A percentile compares a stretch with the other conserved stretches of the same genome.
Evolutionary conservation across 2,888 invertebrate genomes (phyloP).

Genomic region (Nesidiocoris tenuis): DNA sequence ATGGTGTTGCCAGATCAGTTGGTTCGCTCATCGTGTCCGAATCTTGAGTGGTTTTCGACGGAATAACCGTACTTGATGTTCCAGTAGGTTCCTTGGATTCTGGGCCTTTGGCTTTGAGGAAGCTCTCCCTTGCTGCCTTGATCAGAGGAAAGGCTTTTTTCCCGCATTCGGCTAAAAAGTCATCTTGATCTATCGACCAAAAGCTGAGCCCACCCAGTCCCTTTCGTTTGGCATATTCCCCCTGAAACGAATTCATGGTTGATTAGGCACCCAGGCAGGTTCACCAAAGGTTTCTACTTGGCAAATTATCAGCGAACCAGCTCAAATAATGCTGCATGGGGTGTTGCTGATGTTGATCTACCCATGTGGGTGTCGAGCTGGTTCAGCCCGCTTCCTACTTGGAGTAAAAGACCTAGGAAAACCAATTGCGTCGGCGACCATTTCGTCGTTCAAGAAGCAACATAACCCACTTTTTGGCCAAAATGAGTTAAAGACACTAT

Average conservation of each 20-base stretch:
- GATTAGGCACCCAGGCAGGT: not conserved
- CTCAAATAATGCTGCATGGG: too few species aligned
- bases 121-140: conserved; percentile 29
- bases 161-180: conserved; percentile 30
- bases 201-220: conserved; percentile 39
- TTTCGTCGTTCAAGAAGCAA: not conserved
- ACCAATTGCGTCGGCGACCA: not conserved
- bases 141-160: conserved; percentile 26
- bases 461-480: too few species aligned
- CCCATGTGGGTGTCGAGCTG: too few species aligned
- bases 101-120: not conserved
- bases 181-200: conserved; percentile 41
- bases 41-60: not conserved
- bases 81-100: not conserved
- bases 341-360: too few species aligned
- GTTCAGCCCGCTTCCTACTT: too few species aligned
- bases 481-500: too few species aligned
- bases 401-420: too few species aligned
- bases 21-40: too few species aligned
- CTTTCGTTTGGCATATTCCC: conserved; percentile 4
- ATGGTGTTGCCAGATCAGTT: too few species aligned
- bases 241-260: too few species aligned
- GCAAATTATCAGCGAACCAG: too few species aligned
- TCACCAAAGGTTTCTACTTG: too few species aligned
- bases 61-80: not conserved